These are phyloP conservation scores for Prionailurus bengalensis DNA, from an alignment of 2,113 vertebrate genomes.

Conservation along the genomic window DNA sequence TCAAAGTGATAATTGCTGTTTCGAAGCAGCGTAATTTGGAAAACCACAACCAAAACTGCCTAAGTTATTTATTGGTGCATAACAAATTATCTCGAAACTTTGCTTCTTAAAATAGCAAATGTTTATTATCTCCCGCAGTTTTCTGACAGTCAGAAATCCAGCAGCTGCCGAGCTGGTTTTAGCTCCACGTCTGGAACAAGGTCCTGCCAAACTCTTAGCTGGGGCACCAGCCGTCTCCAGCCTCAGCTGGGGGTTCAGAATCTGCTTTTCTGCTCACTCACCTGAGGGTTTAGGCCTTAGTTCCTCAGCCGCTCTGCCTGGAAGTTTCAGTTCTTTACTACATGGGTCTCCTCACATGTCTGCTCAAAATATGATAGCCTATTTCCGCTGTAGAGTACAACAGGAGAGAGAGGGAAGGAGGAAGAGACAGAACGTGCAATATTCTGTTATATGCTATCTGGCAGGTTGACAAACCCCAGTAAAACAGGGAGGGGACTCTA, in stretches of 20 bases:
- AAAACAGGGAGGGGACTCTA: not conserved
- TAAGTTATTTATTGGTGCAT: not conserved
- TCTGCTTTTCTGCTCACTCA: not conserved
- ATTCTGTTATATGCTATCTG: not conserved
- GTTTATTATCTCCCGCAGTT: not conserved
- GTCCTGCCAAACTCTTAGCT: not conserved
- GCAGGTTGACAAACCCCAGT: not conserved
- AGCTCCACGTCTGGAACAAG: not conserved
- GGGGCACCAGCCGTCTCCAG: not conserved
- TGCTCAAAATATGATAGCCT: not conserved
- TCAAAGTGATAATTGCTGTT: not conserved
- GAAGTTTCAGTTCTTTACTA: not conserved
- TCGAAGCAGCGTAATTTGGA: not conserved
- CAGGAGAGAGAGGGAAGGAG: not conserved
- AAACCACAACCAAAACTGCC: not conserved
- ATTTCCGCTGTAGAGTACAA: not conserved
- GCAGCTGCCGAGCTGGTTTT: not conserved
- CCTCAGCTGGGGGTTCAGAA: not conserved
- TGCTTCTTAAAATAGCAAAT: not conserved
- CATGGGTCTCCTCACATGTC: not conserved
- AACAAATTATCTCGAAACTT: not conserved
- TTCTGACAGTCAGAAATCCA: not conserved
- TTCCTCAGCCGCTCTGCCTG: not conserved
- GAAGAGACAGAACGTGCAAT: no score
- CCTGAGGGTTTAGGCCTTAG: not conserved